phyloP scores from a whole-genome alignment of 2,797 vertebrate genomes.

The Microcaecilia unicolor region DNA sequence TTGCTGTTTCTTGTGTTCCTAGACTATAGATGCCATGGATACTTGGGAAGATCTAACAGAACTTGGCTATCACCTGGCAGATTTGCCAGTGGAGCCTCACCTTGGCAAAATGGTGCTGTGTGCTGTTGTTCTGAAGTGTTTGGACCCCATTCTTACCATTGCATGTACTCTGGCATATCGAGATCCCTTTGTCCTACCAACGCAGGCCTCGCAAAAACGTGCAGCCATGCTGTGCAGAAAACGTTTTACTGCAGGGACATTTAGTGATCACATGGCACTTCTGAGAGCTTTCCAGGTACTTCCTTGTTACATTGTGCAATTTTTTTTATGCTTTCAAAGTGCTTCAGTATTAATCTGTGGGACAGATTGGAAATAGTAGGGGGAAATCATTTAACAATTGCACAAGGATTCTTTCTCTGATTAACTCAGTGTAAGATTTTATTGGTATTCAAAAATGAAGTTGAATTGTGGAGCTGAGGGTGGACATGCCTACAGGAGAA shows the following conservation, averaged over 20 bases:
- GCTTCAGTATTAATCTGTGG: too few species aligned
- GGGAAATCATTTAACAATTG: too few species aligned
- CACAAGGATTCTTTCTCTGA: too few species aligned
- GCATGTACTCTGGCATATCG: slow-evolving; percentile 83
- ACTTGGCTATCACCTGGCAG: slow-evolving; percentile 84
- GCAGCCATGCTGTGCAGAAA: slow-evolving; percentile 77
- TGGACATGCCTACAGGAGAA: too few species aligned
- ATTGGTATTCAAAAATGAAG: too few species aligned
- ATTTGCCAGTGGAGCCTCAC: slow-evolving; percentile 86
- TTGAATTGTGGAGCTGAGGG: too few species aligned
- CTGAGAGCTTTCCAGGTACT: slow-evolving; percentile 91
- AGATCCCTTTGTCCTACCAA: slow-evolving; percentile 83
- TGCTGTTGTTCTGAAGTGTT: slow-evolving; percentile 81
- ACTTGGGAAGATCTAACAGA: slow-evolving; percentile 83
- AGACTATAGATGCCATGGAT: slow-evolving; percentile 90
- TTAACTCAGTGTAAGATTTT: too few species aligned
- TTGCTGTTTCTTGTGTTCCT: not conserved
- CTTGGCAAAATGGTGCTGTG: slow-evolving; percentile 95
- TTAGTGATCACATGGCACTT: slow-evolving; percentile 94
- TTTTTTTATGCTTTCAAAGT: too few species aligned
- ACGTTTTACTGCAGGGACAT: slow-evolving; percentile 71
- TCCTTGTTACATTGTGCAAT: too few species aligned
- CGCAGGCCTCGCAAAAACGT: slow-evolving; percentile 71
- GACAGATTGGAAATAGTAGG: too few species aligned
- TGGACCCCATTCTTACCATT: slow-evolving; percentile 92